These are phyloP conservation scores for Choloepus hoffmanni DNA, from an alignment of 2,113 vertebrate species.

Conservation along the genomic window DNA sequence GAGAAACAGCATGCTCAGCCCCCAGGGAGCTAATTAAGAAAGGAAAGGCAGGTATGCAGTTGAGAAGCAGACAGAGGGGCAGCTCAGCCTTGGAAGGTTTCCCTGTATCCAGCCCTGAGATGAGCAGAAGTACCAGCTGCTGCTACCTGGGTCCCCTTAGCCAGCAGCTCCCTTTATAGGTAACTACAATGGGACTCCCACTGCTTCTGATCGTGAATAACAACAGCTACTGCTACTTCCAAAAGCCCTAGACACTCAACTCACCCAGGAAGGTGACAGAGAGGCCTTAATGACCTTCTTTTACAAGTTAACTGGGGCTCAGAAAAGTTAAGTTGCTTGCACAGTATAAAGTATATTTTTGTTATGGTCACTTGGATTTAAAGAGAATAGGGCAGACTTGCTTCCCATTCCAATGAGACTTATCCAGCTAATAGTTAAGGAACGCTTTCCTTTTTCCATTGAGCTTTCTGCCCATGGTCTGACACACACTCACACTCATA, in stretches of 20 bases:
- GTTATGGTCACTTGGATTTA: no score
- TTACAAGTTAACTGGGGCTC: background rate
- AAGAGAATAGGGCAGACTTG: no score
- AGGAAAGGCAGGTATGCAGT: background rate
- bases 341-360: background rate
- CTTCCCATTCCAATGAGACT: no score
- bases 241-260: background rate
- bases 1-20: background rate
- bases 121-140: background rate
- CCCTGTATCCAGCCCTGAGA: background rate
- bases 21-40: conserved; percentile 60
- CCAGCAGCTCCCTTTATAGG: background rate
- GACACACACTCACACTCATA: background rate
- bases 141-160: background rate
- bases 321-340: background rate
- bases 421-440: background rate
- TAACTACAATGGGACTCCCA: background rate
- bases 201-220: background rate
- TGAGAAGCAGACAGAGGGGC: background rate
- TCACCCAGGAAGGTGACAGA: background rate
- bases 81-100: background rate
- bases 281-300: background rate
- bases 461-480: background rate
- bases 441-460: background rate
- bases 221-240: background rate